Base-by-base conservation (phyloP, 2,888 invertebrate genomes). In the Aphidoletes aphidimyza region DNA sequence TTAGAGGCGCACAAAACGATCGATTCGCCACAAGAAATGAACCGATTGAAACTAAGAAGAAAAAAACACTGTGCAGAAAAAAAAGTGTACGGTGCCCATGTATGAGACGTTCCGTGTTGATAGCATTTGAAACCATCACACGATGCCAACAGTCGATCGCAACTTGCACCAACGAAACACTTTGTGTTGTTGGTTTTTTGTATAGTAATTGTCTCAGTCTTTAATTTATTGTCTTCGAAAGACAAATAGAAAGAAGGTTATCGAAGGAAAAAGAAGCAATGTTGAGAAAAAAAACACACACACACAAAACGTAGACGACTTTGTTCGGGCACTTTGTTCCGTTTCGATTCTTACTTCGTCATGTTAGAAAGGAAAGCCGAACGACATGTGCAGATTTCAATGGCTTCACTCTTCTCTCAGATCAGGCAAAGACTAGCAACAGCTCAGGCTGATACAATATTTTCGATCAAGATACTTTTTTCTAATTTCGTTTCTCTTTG, bases 401-500 rank as follows among this genome's bases (percentile, higher is more conserved):
- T n/a, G 69, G 69, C 69, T 69, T 30, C 34, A 69, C 14, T 30
- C 34, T 42, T 42, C 14, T 6, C n/a, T n/a, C n/a, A n/a, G n/a
- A n/a, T n/a, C n/a, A n/a, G n/a, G n/a, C n/a, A n/a, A n/a, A n/a
- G n/a, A n/a, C n/a, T n/a, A n/a, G n/a, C n/a, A n/a, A n/a, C n/a
- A 42, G 42, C 42, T 6, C 42, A 42, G 42, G 42, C 42, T 42
- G n/a, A 42, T 42, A 42, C 42, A 42, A 42, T 54, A 22, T 54
- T 54, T 54, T 54, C 22, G 54, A 54, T 54, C 22, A 54, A 54
- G 54, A 54, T 54, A 54, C 54, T 69, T 34, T 69, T n/a, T 69
- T 69, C 34, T 69, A 69, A 69, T 30, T 69, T 69, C 69, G 69
- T 69, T 69, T 69, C 69, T 30, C 69, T 30, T 69, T 69, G 69